Base-by-base conservation (phyloP, 2,113 vertebrate genomes). In the Platysternon megacephalum region DNA sequence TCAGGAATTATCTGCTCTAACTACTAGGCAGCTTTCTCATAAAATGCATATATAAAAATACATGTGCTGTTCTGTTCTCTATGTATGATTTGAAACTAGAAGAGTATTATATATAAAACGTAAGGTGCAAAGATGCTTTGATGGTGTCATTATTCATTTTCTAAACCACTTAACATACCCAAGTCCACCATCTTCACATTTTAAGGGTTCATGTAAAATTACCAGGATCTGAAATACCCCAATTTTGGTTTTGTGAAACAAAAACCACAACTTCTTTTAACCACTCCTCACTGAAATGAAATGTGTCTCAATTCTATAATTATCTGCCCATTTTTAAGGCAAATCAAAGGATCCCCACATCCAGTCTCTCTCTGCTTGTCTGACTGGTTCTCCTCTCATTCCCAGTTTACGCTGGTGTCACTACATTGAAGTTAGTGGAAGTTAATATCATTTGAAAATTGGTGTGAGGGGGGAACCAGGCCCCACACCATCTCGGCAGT, bases 91-190 rank as follows among this genome's bases (percentile, higher is more conserved):
- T 94, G 93, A 87, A 93, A 93, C 87, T 91, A 52, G 94, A 93
- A 95, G 19, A 48, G 58, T 87, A 83, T 84, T 97, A 85, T 95
- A 94, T 93, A 83, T 96, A 93, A 95, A 97, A 94, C 51, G 68
- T 32, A 65, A 79, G 61, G 58, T 76, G 94, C 91, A 79, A 79
- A 91, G 97, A 91, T 93, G 93, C 96, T 97, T 94, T 93, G 88
- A 95, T 95, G 80, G 55, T 95, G 84, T 89, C 86, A 48, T 82
- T 84, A 16, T 51, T 79, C 42, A 58, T 11, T 96, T 97, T 95
- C 87, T 96, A 87, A 90, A 89, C 88, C 96, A 80, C 8, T 86
- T 94, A 93, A 88, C 91, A 21, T 82, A 72, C 29, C 84, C 26
- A 2, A 87, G 90, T 86, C 83, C 89, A 83, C 78, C 55, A 3